Percentiles rank a stretch among this genome's conserved stretches.
phyloP scores from a whole-genome alignment of 2,797 vertebrate genomes.

The Acrocephalus scirpaceus region DNA sequence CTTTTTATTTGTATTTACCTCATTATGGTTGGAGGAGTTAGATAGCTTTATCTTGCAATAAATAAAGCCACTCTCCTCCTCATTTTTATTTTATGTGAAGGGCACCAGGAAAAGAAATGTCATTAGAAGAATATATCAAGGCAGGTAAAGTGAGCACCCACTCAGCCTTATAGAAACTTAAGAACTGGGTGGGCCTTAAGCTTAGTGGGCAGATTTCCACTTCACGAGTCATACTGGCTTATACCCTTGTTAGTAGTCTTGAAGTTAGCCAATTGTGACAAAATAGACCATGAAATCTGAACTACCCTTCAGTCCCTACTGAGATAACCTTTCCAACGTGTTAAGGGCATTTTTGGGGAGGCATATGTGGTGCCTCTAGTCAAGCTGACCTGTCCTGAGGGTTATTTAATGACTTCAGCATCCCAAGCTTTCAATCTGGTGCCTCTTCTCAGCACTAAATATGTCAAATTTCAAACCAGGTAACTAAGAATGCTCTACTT shows the following conservation, averaged over 20 bases:
- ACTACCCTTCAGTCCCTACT: slow-evolving; percentile 60
- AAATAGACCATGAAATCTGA: slow-evolving; percentile 64
- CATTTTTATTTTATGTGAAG: slow-evolving; percentile 1
- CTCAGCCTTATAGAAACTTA: neutral
- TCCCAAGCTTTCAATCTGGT: neutral
- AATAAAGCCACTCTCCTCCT: slow-evolving; percentile 42
- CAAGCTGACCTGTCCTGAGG: neutral
- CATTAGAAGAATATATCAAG: neutral
- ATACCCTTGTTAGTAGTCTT: neutral
- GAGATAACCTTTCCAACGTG: neutral
- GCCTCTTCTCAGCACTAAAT: neutral
- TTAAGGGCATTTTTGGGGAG: neutral
- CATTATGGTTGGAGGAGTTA: neutral
- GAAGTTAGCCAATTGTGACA: slow-evolving; percentile 35
- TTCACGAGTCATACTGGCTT: neutral
- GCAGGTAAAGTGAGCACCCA: slow-evolving; percentile 6
- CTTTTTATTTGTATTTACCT: slow-evolving; percentile 28
- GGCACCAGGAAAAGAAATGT: slow-evolving; percentile 37
- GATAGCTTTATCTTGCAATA: slow-evolving; percentile 32
- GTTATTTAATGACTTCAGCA: neutral
- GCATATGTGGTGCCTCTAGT: neutral
- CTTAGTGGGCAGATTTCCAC: neutral
- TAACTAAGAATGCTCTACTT: neutral
- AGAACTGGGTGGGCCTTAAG: neutral
- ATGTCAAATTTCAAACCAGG: neutral